Base-by-base conservation (phyloP, 2,888 invertebrate genomes). In the Lasioglossum villosulum region DNA sequence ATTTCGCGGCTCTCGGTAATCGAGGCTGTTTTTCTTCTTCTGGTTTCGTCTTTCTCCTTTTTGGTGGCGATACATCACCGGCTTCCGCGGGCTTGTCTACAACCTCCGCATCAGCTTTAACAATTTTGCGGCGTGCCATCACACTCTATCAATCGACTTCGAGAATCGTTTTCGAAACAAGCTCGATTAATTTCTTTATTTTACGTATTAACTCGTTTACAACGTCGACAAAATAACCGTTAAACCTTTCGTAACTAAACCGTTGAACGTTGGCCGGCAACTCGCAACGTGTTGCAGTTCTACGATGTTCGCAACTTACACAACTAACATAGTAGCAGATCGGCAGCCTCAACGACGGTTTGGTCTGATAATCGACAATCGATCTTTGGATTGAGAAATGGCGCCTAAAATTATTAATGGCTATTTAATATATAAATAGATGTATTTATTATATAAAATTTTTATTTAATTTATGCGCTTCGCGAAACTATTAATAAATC, bases 41-140 rank as follows among this genome's bases (percentile, higher is more conserved):
- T 30, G 3, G 75, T 63, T 73, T 86, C 34, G 59, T 27, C 70
- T 85, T 92, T 39, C 81, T 89, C 59, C 83, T 91, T 75, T 91
- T 92, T 16, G 91, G 86, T 0, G 90, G 90, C 3, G 90, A 89
- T 34, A 78, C 81, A 34, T 90, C 88, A 39, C 83, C 86, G 37
- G 82, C 82, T 75, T 87, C 86, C 23, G 88, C 86, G 23, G 75
- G 78, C 19, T 27, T 87, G 16, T 88, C 90, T 42, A 80, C 80
- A 73, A 86, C 74, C 39, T 91, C 90, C 19, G 81, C 73, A 12
- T 90, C 90, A 8, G 85, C 75, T 71, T 90, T 92, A 30, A 78
- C 76, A 71, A 82, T 80, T 81, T 89, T 92, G 34, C 92, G 90
- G 77, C 88, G 90, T 84, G 91, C 90, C 88, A 91, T 90, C 84